A percentile compares a stretch with the other conserved stretches of the same genome.
phyloP scores from a whole-genome alignment of 1,140 invertebrate species.

The Platyura marginata region DNA sequence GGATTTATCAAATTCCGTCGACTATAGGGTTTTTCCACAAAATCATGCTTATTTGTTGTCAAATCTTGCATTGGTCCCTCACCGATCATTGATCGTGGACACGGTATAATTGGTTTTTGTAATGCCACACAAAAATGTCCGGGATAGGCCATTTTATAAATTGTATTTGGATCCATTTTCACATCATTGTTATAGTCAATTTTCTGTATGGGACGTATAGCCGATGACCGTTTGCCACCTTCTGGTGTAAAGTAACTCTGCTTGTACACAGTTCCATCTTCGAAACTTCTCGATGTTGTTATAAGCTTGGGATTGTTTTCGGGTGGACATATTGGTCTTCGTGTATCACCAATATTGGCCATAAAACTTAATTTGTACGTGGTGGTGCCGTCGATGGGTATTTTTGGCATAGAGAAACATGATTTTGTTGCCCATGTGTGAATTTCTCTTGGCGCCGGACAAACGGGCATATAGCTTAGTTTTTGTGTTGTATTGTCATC shows the following conservation, averaged over 20 bases:
- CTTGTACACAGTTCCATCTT: not conserved
- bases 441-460: slow-evolving; percentile 24
- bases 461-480: slow-evolving; percentile 33
- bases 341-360: not conserved
- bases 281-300: slow-evolving; percentile 7
- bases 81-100: slow-evolving; percentile 18
- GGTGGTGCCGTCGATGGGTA: not conserved
- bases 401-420: slow-evolving; percentile 7
- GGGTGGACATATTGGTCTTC: not conserved
- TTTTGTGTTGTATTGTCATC: slow-evolving; percentile 31
- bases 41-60: slow-evolving; percentile 56
- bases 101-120: slow-evolving; percentile 16
- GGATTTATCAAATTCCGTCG: slow-evolving; percentile 31
- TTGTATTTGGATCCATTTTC: slow-evolving; percentile 28
- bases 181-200: too few relatives aligned
- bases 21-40: slow-evolving; percentile 38
- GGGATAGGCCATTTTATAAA: slow-evolving; percentile 32
- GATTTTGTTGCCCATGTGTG: slow-evolving; percentile 30
- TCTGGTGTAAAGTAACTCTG: not conserved
- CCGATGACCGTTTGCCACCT: not conserved
- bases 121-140: slow-evolving; percentile 26
- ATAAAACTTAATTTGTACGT: not conserved
- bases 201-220: slow-evolving; percentile 8
- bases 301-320: slow-evolving; percentile 3
- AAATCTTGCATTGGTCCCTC: slow-evolving; percentile 48